These are phyloP conservation scores for Craniophora ligustri DNA, from an alignment of 2,888 invertebrate species.

Conservation along the genomic window DNA sequence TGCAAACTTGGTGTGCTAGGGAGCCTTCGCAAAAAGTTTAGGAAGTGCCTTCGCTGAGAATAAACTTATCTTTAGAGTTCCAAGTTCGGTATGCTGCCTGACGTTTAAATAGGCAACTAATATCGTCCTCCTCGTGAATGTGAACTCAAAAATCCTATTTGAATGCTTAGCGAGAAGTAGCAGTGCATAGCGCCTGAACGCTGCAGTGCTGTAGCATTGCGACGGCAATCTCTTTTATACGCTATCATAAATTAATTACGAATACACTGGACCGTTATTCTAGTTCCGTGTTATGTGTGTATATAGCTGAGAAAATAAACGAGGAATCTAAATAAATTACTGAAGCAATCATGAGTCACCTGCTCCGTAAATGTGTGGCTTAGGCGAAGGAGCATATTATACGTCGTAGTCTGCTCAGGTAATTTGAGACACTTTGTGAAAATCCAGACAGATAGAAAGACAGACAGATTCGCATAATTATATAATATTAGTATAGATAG, in stretches of 20 bases:
- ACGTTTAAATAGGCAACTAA: slow-evolving; percentile 55
- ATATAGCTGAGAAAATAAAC: slow-evolving; percentile 28
- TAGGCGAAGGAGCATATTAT: background rate
- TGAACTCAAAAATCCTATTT: slow-evolving; percentile 57
- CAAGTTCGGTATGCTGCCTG: slow-evolving; percentile 16
- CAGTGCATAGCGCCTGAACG: slow-evolving; percentile 32
- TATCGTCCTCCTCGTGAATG: slow-evolving; percentile 48
- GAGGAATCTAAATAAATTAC: slow-evolving; percentile 32
- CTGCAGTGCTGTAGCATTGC: slow-evolving; percentile 46
- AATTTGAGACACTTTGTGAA: slow-evolving; percentile 23
- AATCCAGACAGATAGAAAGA: too few relatives aligned
- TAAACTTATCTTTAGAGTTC: slow-evolving; percentile 39
- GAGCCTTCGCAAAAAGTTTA: slow-evolving; percentile 33
- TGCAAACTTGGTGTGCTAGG: slow-evolving; percentile 29
- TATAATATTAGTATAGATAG: too few relatives aligned
- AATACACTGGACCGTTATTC: slow-evolving; percentile 50
- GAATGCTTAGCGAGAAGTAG: slow-evolving; percentile 49
- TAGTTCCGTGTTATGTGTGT: slow-evolving; percentile 29
- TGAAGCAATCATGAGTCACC: slow-evolving; percentile 22
- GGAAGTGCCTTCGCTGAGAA: slow-evolving; percentile 12
- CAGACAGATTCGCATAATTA: too few relatives aligned
- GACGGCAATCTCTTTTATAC: slow-evolving; percentile 56
- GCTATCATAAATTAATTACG: slow-evolving; percentile 51
- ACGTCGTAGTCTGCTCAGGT: slow-evolving; percentile 2
- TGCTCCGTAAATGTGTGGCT: background rate